Conservation (phyloP, 2,797 vertebrate species). For the Mus caroli region DNA sequence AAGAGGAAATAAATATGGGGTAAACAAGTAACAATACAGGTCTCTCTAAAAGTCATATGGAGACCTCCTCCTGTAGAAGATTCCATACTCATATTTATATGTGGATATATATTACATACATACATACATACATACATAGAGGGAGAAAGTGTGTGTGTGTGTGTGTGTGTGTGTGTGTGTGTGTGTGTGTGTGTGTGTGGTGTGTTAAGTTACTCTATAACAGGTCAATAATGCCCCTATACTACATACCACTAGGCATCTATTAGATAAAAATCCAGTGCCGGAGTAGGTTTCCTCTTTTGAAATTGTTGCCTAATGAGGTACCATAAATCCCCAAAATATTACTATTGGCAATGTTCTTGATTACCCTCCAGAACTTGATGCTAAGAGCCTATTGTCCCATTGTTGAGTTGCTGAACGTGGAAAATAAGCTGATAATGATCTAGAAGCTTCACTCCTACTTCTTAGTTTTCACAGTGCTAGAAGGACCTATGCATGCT, state of each 20-base stretch:
- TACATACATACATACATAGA: not conserved
- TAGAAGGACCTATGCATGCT: not conserved
- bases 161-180: too few species aligned
- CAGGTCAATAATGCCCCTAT: not conserved
- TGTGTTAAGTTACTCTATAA: not conserved
- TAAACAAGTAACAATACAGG: not conserved
- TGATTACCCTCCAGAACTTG: not conserved
- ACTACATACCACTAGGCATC: not conserved
- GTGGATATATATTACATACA: not conserved
- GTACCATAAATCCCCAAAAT: not conserved
- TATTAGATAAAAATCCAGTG: not conserved
- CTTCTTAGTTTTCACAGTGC: not conserved
- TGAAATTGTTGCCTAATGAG: not conserved
- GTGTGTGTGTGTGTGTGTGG: too few species aligned
- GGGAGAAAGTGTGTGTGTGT: not conserved
- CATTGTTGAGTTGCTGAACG: not conserved
- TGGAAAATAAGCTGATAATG: not conserved
- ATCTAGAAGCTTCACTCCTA: not conserved
- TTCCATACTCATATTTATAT: not conserved
- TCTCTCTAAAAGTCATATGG: not conserved
- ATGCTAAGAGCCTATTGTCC: not conserved
- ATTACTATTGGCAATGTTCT: not conserved
- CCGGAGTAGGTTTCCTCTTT: not conserved
- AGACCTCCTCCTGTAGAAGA: not conserved
- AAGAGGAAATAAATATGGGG: not conserved